phyloP scores from a whole-genome alignment of 2,797 vertebrate species.

The Pipistrellus kuhlii region DNA sequence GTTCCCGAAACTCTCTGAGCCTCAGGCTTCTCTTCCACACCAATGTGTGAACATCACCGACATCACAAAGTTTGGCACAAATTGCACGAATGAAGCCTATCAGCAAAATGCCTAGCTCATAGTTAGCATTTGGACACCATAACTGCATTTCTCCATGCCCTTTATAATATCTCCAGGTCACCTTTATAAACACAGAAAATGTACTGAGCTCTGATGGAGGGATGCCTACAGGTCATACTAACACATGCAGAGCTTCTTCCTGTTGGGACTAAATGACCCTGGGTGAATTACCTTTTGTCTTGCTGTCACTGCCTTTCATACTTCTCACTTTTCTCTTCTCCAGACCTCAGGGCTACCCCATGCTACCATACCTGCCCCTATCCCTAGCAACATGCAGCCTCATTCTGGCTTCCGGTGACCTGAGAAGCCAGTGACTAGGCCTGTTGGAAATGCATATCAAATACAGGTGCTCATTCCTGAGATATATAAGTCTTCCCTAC shows the following conservation, averaged over 20 bases:
- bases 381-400: neutral
- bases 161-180: neutral
- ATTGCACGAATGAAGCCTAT: neutral
- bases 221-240: neutral
- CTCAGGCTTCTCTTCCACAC: neutral
- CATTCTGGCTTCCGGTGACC: neutral
- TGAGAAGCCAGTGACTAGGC: neutral
- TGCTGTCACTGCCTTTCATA: neutral
- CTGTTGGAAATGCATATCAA: neutral
- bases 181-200: neutral
- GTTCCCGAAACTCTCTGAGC: neutral
- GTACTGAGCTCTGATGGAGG: neutral
- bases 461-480: neutral
- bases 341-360: neutral
- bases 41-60: neutral
- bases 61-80: neutral
- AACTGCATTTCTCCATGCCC: neutral
- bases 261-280: neutral
- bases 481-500: neutral
- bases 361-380: neutral
- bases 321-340: neutral
- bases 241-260: accelerated
- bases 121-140: neutral
- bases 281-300: neutral
- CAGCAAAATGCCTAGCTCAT: neutral